Evolutionary conservation across 2,797 vertebrate species (phyloP), one percentile per base, ranked within the genome.

Genomic region (Poecile montanus): DNA sequence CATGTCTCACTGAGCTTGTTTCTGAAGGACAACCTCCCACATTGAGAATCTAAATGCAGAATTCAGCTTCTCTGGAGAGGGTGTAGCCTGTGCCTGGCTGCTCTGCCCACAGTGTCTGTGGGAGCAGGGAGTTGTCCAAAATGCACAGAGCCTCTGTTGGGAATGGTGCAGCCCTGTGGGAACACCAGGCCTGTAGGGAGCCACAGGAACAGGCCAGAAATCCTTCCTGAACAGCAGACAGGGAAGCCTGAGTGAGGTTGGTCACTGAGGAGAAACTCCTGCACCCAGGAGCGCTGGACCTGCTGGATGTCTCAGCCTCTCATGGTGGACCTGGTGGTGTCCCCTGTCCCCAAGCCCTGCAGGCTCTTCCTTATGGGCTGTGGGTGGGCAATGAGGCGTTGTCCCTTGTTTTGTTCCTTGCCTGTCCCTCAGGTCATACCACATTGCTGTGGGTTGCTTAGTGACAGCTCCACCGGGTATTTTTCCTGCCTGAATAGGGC

Each of bases 401-500:
- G 42, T 42, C 16, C 42, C 42, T 42, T 42, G 77, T 79, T 94
- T 80, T 94, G 86, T 88, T 92, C 70, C 92, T 62, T 67, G 48
- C 54, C 54, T 45, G 9, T 57, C 85, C 17, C 14, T 70, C 13
- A 20, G 87, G 88, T 90, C 2, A 0, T n/a, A 42, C 85, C 9
- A 7, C 85, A 97, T 95, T 91, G 78, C 95, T 95, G 92, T 0
- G 44, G 78, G 97, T 97, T 97, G 97, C 97, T 94, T 96, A 88
- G 97, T 97, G 95, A 97, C 96, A 4, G 82, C 82, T 94, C 93
- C 50, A 8, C 77, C 3, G 81, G 88, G 67, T 83, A 96, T 97
- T 97, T 94, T 96, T 93, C 89, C 90, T 90, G 66, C 76, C 87
- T 97, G 94, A 97, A 97, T 97, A 71, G 95, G 58, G 91, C 91